Base-by-base conservation (phyloP, 2,888 invertebrate species). In the Hanleya hanleyi region DNA sequence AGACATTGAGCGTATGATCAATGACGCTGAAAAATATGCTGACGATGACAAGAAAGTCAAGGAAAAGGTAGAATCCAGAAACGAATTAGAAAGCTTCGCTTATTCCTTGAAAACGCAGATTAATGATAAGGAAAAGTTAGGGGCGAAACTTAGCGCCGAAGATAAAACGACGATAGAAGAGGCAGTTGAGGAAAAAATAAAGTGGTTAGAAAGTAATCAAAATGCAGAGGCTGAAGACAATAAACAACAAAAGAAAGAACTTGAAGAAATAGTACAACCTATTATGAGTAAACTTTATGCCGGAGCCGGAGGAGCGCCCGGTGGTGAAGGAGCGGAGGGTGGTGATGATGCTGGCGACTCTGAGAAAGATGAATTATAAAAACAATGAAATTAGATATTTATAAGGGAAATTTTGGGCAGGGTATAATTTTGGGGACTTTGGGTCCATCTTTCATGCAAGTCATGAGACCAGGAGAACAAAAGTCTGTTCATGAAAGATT, bases 1-100 rank as follows among this genome's bases (percentile, higher is more conserved):
- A 83, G 99, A 99, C 87, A 99, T 99, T 83, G 98, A 99, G 89
- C 93, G 97, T 77, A 99, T 99, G 99, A 98, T 99, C 91, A 96
- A 96, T 77, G 99, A 99, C 89, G 98, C 99, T 0, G 99, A 99
- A 92, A 97, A 96, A 91, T 99, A 98, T 92, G 97, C 98, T 26
- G 99, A 99, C 87, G 99, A 99, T 82, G 99, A 99, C 92, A 98
- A 98, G 92, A 97, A 97, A 91, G 72, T 88, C 1, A 90, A 91
- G 78, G 90, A 98, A 91, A 94, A 95, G 68, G 97, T 99, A 3
- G 99, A 99, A 90, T 95, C 98, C 3, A 94, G 97, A 81, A 99
- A 99, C 91, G 99, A 99, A 89, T 93, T 99, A 70, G 99, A 99
- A 92, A 82, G 86, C 74, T 98, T 98, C 86, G 97, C 97, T 0